Evolutionary conservation across 2,113 vertebrate species (phyloP).

Genomic region (Planiliza haematocheilus): DNA sequence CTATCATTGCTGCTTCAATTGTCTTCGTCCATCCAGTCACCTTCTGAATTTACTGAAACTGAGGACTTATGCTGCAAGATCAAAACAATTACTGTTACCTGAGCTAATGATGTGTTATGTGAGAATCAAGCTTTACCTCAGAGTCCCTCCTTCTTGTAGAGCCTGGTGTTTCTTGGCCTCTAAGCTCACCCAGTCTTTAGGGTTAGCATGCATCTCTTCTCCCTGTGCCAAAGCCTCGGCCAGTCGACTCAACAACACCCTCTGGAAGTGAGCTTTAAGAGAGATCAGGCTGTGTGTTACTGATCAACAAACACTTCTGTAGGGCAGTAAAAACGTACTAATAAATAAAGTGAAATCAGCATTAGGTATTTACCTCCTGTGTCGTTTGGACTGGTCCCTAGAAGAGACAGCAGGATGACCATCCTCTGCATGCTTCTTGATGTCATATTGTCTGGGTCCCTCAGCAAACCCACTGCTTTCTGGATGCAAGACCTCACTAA

Average conservation of each 20-base stretch:
- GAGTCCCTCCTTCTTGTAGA: conserved; percentile 83
- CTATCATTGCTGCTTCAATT: too few species aligned
- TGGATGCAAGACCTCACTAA: conserved; percentile 81
- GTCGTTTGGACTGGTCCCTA: conserved; percentile 37
- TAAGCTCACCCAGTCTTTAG: conserved; percentile 77
- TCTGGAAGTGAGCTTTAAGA: conserved; percentile 71
- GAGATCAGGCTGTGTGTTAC: neutral
- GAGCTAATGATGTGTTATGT: too few species aligned
- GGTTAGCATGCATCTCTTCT: conserved; percentile 59
- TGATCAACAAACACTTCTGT: too few species aligned
- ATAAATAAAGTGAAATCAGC: neutral
- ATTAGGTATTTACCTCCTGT: conserved; percentile 57
- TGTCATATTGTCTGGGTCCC: conserved; percentile 51
- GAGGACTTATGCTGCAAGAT: too few species aligned
- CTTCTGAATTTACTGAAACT: too few species aligned
- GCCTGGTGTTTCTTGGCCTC: conserved; percentile 79
- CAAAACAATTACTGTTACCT: too few species aligned
- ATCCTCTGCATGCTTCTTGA: conserved; percentile 76
- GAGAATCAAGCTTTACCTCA: conserved; percentile 68
- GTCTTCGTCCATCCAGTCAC: too few species aligned
- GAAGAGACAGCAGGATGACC: conserved; percentile 71
- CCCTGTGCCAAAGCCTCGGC: conserved; percentile 54
- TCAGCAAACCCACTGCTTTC: conserved; percentile 79
- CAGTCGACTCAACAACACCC: conserved; percentile 69
- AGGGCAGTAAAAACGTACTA: accelerated